phyloP scores from a whole-genome alignment of 1,140 invertebrate genomes.

The Coenobita brevimanus region DNA sequence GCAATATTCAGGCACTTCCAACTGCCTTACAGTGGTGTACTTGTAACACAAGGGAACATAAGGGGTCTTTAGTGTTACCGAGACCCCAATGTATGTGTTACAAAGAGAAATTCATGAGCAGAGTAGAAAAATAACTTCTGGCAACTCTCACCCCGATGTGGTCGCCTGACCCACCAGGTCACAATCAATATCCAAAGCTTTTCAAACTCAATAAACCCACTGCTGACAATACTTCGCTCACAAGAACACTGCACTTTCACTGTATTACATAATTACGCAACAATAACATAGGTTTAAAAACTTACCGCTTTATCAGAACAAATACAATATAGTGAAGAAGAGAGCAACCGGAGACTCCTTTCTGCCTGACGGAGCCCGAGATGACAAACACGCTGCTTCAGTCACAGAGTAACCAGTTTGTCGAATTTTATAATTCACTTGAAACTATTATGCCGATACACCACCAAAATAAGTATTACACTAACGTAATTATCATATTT shows the following conservation, averaged over 20 bases:
- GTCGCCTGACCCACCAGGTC: slow-evolving; percentile 50
- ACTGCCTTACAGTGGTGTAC: no score
- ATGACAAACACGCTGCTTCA: slow-evolving; percentile 66
- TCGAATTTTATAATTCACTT: slow-evolving; percentile 54
- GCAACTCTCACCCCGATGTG: slow-evolving; percentile 54
- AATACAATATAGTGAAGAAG: no score
- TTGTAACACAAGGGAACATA: no score
- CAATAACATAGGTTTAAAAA: neutral
- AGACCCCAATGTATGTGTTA: neutral
- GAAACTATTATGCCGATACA: neutral
- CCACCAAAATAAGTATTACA: neutral
- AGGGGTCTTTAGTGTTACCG: no score
- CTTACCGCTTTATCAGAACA: slow-evolving; percentile 4
- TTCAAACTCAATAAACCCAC: slow-evolving; percentile 30
- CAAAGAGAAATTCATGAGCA: neutral
- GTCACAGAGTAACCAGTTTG: slow-evolving; percentile 66
- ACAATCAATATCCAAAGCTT: slow-evolving; percentile 63
- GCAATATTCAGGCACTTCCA: no score
- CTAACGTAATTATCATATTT: neutral
- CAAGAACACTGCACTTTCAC: neutral
- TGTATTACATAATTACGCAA: neutral
- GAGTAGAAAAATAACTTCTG: slow-evolving; percentile 43
- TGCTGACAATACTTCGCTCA: neutral
- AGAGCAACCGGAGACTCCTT: slow-evolving; percentile 31
- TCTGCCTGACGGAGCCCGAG: slow-evolving; percentile 33